A percentile compares a stretch with the other conserved stretches of the same genome.
Evolutionary conservation across 2,888 invertebrate genomes (phyloP).

Genomic region (Cremastinae sp.): DNA sequence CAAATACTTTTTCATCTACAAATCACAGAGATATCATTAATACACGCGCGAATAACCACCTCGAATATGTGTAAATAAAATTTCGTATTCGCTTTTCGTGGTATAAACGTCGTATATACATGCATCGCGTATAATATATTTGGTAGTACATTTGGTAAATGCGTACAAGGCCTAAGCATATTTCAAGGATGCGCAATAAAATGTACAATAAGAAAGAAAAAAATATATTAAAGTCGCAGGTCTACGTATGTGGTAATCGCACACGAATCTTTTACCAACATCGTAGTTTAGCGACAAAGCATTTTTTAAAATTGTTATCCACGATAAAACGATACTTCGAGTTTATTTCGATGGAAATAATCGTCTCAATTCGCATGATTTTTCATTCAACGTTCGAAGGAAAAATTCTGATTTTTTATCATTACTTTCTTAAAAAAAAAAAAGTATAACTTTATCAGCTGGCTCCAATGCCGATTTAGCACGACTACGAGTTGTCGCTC

Average conservation of each 20-base stretch:
- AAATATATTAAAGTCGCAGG: slow-evolving; percentile 17
- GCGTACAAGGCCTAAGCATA: slow-evolving; percentile 46
- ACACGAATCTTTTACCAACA: no score
- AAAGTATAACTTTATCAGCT: no score
- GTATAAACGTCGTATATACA: slow-evolving; percentile 71
- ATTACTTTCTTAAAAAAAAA: no score
- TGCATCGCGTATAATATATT: slow-evolving; percentile 73
- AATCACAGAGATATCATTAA: slow-evolving; percentile 56
- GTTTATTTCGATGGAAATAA: not conserved
- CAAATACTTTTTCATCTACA: slow-evolving; percentile 47
- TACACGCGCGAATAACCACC: slow-evolving; percentile 43
- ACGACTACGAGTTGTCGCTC: no score
- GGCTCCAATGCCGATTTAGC: no score
- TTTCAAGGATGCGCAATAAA: slow-evolving; percentile 19
- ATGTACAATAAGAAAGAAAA: slow-evolving; percentile 9
- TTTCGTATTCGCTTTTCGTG: slow-evolving; percentile 62
- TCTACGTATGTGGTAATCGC: slow-evolving; percentile 19
- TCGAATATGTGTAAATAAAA: slow-evolving; percentile 70
- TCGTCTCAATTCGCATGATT: no score
- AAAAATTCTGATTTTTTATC: no score
- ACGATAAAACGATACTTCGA: no score
- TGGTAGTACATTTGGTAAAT: slow-evolving; percentile 72
- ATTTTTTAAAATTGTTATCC: no score
- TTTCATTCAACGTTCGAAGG: no score
- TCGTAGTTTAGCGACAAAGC: no score